Evolutionary conservation across 2,797 vertebrate genomes (phyloP).

Genomic region (Periparus ater): DNA sequence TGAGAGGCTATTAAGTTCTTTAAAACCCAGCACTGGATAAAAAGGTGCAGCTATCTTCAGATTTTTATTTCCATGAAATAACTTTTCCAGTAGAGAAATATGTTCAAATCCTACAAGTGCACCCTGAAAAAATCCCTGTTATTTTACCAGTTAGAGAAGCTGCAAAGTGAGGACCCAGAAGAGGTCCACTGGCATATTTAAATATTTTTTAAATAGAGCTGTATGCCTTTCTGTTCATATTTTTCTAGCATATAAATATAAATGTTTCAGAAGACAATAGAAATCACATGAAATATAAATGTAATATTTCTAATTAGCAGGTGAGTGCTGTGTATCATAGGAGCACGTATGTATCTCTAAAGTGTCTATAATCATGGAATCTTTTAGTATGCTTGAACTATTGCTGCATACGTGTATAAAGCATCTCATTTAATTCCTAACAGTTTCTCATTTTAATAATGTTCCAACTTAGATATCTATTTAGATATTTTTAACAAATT

Average conservation of each 20-base stretch:
- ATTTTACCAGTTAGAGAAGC: constrained; percentile 10
- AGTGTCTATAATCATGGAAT: not conserved
- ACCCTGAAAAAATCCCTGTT: constrained; percentile 15
- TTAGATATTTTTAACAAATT: not conserved
- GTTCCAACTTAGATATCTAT: not conserved
- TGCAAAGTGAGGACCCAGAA: constrained; percentile 12
- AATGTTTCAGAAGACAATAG: not conserved
- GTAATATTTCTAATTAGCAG: not conserved
- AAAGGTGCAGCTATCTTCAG: constrained; percentile 49
- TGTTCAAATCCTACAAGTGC: constrained; percentile 53
- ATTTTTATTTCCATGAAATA: constrained; percentile 66
- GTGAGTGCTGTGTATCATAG: not conserved
- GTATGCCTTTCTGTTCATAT: not conserved
- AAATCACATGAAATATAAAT: not conserved
- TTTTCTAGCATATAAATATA: constrained; percentile 9
- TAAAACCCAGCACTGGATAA: constrained; percentile 58
- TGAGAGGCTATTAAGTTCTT: constrained; percentile 70
- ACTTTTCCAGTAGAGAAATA: constrained; percentile 44
- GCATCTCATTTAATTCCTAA: not conserved
- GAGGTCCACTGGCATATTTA: not conserved
- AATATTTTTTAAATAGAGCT: not conserved
- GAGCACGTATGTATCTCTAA: not conserved
- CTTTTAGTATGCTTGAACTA: not conserved
- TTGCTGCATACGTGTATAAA: not conserved
- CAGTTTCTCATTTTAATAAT: constrained; percentile 22